Conservation (phyloP, 2,113 vertebrate species). For the Diphyllodes magnificus region DNA sequence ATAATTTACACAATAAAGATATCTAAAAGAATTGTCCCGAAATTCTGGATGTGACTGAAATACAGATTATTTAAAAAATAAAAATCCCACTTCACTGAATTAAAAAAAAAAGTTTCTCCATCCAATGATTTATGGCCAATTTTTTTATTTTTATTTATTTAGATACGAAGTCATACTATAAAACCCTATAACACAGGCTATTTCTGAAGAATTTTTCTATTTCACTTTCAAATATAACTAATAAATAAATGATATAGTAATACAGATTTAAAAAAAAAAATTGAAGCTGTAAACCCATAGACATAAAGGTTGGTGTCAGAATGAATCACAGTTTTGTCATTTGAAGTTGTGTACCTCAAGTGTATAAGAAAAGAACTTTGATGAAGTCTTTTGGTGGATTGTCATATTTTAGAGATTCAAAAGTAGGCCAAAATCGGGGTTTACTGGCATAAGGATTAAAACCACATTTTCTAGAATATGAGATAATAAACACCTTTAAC, state of each 20-base stretch:
- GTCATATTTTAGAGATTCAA: background rate
- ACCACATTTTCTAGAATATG: background rate
- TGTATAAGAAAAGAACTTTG: background rate
- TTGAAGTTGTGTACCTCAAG: background rate
- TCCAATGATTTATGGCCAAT: background rate
- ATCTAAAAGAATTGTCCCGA: background rate
- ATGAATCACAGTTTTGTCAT: background rate
- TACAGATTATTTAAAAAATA: background rate
- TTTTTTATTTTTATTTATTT: background rate
- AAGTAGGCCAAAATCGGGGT: background rate
- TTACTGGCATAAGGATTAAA: background rate
- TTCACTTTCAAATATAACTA: background rate
- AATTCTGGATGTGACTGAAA: background rate
- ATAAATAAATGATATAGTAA: background rate
- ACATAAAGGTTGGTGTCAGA: background rate
- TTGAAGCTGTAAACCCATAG: background rate
- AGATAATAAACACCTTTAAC: background rate
- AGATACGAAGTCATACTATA: background rate
- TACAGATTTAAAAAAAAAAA: background rate
- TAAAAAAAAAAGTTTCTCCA: background rate
- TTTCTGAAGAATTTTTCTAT: background rate
- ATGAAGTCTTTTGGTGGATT: background rate
- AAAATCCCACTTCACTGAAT: background rate
- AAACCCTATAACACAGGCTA: rapidly evolving
- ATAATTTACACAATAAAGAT: background rate